phyloP scores from a whole-genome alignment of 2,888 invertebrate genomes.

The Elegia similella region DNA sequence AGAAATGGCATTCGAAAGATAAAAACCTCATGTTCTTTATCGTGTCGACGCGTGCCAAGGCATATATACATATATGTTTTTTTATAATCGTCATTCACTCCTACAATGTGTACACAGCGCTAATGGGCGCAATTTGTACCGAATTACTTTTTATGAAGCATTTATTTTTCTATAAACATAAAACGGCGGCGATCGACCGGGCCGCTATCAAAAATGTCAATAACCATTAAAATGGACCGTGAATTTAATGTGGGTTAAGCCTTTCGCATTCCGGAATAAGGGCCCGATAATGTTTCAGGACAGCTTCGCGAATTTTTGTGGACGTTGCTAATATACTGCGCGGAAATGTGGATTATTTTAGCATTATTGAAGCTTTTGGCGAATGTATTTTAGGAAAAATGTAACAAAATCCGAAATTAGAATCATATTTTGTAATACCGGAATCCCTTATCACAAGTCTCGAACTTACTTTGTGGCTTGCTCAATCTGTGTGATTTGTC shows the following conservation, averaged over 20 bases:
- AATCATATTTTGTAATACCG: not conserved
- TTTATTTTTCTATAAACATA: conserved; percentile 32
- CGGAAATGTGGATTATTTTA: not conserved
- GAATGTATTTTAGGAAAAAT: no score
- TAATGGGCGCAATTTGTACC: conserved; percentile 33
- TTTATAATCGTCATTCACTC: not conserved
- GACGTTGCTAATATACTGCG: conserved; percentile 4
- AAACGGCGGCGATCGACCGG: conserved; percentile 22
- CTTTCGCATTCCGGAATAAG: conserved; percentile 22
- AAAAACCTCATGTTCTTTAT: no score
- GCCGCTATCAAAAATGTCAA: conserved; percentile 27
- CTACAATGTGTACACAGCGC: conserved; percentile 20
- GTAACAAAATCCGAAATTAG: no score
- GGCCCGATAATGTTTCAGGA: conserved; percentile 20
- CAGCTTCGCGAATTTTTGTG: conserved; percentile 18
- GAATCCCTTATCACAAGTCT: no score
- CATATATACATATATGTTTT: not conserved
- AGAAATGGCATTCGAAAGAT: no score
- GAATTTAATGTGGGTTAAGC: conserved; percentile 25
- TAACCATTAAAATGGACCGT: conserved; percentile 23
- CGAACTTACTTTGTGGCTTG: no score
- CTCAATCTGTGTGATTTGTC: no score
- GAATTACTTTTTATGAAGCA: conserved; percentile 32
- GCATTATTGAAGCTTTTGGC: not conserved
- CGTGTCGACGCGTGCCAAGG: not conserved